Evolutionary conservation across 30 jellyfish, hydroid and myxozoan genomes (phyloP).

Genomic region (Hydractinia symbiolongicarpus): DNA sequence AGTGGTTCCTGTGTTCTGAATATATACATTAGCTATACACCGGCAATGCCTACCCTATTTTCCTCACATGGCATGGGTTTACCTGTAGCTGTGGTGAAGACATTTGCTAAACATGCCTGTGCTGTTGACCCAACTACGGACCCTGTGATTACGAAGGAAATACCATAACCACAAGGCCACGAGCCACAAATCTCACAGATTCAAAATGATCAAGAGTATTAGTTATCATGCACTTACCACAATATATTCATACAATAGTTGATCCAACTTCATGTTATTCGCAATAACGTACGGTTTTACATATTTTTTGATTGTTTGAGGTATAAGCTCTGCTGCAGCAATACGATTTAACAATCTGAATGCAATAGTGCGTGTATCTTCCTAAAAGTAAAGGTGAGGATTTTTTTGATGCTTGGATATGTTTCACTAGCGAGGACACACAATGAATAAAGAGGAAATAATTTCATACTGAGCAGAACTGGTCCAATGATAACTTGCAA

Average conservation of each 20-base stretch:
- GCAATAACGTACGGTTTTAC: conserved; percentile 83
- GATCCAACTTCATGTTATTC: conserved; percentile 54
- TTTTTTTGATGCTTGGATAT: background rate
- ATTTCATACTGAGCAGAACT: conserved; percentile 52
- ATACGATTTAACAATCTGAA: conserved; percentile 76
- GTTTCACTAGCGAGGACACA: background rate
- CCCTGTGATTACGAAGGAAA: too few species aligned
- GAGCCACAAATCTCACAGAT: background rate
- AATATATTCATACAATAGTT: conserved; percentile 71
- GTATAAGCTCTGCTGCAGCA: conserved; percentile 88
- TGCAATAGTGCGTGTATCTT: conserved; percentile 74
- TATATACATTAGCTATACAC: too few species aligned
- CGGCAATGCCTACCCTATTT: too few species aligned
- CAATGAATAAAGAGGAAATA: background rate
- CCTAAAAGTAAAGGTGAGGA: conserved; percentile 32
- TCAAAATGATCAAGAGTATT: background rate
- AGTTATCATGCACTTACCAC: conserved; percentile 36
- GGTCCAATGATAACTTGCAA: conserved; percentile 73
- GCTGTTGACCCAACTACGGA: too few species aligned
- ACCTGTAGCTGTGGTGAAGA: too few species aligned
- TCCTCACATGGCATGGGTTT: too few species aligned
- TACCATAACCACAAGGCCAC: too few species aligned
- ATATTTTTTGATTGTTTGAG: conserved; percentile 65
- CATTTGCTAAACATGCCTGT: too few species aligned
- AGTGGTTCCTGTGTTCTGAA: too few species aligned